phyloP scores from a whole-genome alignment of 1,140 invertebrate genomes.

The Araneus ventricosus region DNA sequence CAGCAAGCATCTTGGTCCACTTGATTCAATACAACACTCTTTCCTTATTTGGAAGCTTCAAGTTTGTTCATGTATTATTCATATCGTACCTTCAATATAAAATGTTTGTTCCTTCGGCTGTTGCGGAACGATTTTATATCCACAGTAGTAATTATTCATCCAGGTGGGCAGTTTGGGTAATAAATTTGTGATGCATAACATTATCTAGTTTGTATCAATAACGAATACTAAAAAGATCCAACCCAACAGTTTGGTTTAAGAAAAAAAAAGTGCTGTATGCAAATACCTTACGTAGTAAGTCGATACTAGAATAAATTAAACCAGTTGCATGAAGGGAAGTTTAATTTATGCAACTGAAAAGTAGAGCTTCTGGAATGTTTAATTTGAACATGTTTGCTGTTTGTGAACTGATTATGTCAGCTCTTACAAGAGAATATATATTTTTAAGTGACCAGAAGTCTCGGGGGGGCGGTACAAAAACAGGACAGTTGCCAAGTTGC shows the following conservation, averaged over 20 bases:
- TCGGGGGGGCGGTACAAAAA: too few species aligned
- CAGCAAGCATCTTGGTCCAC: not conserved
- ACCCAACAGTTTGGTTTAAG: not conserved
- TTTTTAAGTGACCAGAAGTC: too few species aligned
- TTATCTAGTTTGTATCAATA: not conserved
- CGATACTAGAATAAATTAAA: not conserved
- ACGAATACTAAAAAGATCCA: not conserved
- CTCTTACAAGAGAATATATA: too few species aligned
- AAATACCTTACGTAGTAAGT: not conserved
- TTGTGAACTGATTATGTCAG: not conserved
- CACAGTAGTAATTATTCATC: constrained; percentile 5
- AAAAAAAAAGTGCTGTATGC: not conserved
- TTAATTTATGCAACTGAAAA: not conserved
- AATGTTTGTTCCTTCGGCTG: not conserved
- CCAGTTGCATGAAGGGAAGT: not conserved
- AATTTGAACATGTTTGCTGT: not conserved
- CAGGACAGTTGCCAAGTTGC: too few species aligned
- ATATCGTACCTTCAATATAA: not conserved
- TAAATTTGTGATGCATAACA: constrained; percentile 31
- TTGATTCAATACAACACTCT: not conserved
- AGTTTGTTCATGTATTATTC: not conserved
- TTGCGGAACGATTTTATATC: not conserved
- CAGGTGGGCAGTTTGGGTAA: not conserved
- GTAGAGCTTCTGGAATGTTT: not conserved
- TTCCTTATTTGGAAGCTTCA: not conserved